Evolutionary conservation across 2,113 vertebrate species (phyloP).

Genomic region (Ceratotherium simum): DNA sequence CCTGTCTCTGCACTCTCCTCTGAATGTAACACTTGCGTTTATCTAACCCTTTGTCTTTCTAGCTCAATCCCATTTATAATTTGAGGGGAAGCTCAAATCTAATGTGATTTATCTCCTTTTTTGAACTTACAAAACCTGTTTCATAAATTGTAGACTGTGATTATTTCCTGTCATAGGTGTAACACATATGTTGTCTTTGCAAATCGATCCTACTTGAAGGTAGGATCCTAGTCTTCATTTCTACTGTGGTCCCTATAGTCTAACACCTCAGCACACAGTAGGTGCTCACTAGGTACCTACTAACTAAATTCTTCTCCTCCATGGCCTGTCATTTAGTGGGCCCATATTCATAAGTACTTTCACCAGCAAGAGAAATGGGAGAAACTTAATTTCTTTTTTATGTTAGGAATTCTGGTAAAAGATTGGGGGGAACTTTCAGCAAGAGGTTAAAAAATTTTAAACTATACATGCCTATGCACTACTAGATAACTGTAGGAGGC

Average conservation of each 20-base stretch:
- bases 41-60: not conserved
- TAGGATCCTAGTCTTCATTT: not conserved
- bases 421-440: not conserved
- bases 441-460: constrained; percentile 16
- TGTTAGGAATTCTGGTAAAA: constrained; percentile 5
- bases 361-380: not conserved
- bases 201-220: not conserved
- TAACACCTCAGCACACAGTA: not conserved
- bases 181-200: not conserved
- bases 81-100: not conserved
- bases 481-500: not conserved
- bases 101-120: not conserved
- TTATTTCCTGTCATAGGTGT: constrained; percentile 8
- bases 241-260: not conserved
- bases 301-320: not conserved
- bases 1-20: not conserved
- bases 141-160: not conserved
- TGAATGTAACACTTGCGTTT: not conserved
- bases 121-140: not conserved
- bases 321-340: not conserved
- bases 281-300: not conserved
- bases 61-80: not conserved
- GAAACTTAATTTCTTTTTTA: not conserved
- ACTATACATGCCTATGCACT: not conserved
- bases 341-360: not conserved